Conservation (phyloP, 1,140 invertebrate genomes). For the Yoshiicerus persimilis region DNA sequence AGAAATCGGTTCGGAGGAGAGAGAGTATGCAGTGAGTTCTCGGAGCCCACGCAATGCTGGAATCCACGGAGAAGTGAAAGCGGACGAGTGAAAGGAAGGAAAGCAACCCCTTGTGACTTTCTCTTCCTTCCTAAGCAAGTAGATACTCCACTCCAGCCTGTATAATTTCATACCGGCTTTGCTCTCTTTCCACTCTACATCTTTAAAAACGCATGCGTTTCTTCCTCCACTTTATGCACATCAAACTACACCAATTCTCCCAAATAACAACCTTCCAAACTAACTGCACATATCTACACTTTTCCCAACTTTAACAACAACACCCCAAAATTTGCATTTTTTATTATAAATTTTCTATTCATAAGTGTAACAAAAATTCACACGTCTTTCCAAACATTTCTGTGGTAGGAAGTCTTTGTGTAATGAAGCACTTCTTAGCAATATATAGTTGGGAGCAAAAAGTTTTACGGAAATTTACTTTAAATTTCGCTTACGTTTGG, state of each 20-base stretch:
- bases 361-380: too few species aligned
- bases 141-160: background rate
- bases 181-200: background rate
- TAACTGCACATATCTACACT: too few species aligned
- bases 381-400: too few species aligned
- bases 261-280: too few species aligned
- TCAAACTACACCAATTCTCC: background rate
- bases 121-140: constrained; percentile 7
- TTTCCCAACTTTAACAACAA: too few species aligned
- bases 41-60: background rate
- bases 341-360: too few species aligned
- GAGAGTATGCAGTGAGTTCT: background rate
- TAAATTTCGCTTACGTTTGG: too few species aligned
- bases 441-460: too few species aligned
- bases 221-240: background rate
- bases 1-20: background rate
- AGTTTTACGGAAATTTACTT: too few species aligned
- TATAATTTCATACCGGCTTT: background rate
- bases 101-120: constrained; percentile 10
- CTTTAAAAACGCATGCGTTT: background rate
- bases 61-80: background rate
- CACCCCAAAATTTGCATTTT: too few species aligned
- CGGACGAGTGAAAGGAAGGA: background rate
- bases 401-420: too few species aligned
- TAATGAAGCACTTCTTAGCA: too few species aligned